phyloP scores from a whole-genome alignment of 2,888 invertebrate species.

The Fragum sueziense region DNA sequence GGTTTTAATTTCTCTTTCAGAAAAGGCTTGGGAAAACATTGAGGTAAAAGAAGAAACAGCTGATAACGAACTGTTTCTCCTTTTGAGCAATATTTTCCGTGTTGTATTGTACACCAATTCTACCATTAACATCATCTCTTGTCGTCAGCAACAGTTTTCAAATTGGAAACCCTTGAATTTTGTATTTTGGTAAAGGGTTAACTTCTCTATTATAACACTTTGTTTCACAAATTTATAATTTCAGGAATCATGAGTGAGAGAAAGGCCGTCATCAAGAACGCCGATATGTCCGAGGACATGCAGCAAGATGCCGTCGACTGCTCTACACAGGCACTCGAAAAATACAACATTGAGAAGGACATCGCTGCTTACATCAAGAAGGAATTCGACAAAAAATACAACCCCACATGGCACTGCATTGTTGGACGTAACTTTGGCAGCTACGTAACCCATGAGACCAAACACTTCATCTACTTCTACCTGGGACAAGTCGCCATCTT shows the following conservation, averaged over 20 bases:
- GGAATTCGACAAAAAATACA: slow-evolving; percentile 99
- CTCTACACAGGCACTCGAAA: slow-evolving; percentile 98
- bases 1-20: too few relatives aligned
- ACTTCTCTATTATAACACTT: too few relatives aligned
- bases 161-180: too few relatives aligned
- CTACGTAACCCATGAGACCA: slow-evolving; percentile 90
- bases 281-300: slow-evolving; percentile 99
- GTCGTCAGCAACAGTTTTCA: too few relatives aligned
- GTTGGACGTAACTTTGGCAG: slow-evolving; percentile 99
- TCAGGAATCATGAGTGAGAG: slow-evolving; percentile 36
- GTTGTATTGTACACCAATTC: too few relatives aligned
- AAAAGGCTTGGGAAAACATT: too few relatives aligned
- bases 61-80: too few relatives aligned
- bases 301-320: slow-evolving; percentile 99
- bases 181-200: too few relatives aligned
- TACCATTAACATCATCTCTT: too few relatives aligned
- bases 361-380: slow-evolving; percentile 99
- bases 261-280: slow-evolving; percentile 99
- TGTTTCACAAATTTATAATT: too few relatives aligned
- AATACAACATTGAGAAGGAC: slow-evolving; percentile 99
- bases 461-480: slow-evolving; percentile 96
- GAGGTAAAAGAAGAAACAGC: too few relatives aligned
- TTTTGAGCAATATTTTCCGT: too few relatives aligned
- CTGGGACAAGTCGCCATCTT: slow-evolving; percentile 99
- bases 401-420: slow-evolving; percentile 99